Percentiles rank a stretch among this genome's conserved stretches.
phyloP scores from a whole-genome alignment of 2,797 vertebrate species.

The Pseudochirops corinnae region DNA sequence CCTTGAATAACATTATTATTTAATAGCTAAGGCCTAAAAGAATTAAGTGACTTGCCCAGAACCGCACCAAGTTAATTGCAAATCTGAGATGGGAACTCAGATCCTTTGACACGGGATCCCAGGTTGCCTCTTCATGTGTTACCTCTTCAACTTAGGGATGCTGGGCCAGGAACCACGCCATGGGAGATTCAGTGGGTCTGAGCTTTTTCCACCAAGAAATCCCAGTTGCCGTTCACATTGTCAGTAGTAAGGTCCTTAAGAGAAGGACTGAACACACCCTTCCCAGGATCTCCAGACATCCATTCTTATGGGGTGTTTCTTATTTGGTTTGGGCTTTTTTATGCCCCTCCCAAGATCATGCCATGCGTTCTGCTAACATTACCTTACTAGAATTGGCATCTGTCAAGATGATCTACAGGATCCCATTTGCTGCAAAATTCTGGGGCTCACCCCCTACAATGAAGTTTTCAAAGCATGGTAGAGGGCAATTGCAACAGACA shows the following conservation, averaged over 20 bases:
- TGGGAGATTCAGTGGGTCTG: slow-evolving; percentile 37
- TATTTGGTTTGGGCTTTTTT: slow-evolving; percentile 38
- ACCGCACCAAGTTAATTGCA: neutral
- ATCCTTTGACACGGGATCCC: neutral
- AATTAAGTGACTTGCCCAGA: neutral
- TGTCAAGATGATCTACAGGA: neutral
- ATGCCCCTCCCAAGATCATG: neutral
- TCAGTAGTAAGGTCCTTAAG: slow-evolving; percentile 29
- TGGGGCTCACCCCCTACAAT: neutral
- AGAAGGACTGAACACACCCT: neutral
- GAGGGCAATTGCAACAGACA: neutral
- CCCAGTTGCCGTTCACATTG: neutral
- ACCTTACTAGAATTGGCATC: neutral
- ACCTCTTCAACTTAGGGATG: neutral
- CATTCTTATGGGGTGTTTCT: slow-evolving; percentile 4
- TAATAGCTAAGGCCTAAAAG: neutral
- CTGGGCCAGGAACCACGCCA: neutral
- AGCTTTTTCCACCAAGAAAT: slow-evolving; percentile 59
- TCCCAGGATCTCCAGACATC: slow-evolving; percentile 35
- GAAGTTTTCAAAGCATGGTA: neutral
- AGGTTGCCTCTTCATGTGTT: neutral
- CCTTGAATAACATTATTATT: neutral
- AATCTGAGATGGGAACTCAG: neutral
- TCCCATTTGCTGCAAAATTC: neutral
- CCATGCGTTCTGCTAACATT: neutral